Evolutionary conservation across 2,113 vertebrate species (phyloP).

Genomic region (Mus pahari): DNA sequence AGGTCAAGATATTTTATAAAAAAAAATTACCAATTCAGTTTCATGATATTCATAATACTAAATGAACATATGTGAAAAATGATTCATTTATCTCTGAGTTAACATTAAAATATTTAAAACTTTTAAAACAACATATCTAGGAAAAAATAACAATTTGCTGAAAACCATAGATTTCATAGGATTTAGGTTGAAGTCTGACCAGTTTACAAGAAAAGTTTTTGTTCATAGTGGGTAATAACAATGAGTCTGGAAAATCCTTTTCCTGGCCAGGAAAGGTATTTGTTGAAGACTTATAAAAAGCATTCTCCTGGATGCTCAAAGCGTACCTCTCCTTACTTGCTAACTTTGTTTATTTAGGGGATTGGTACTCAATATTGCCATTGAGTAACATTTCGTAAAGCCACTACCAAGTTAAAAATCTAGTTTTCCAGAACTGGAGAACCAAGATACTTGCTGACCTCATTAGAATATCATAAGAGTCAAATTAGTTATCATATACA

Average conservation of each 20-base stretch:
- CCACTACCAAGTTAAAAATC: neutral
- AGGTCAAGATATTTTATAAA: neutral
- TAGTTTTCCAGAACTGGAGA: neutral
- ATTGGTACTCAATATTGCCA: neutral
- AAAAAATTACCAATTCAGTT: neutral
- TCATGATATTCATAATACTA: neutral
- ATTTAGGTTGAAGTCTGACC: neutral
- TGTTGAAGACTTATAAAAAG: no score
- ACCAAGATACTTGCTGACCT: neutral
- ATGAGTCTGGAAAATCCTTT: neutral
- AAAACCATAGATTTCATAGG: neutral
- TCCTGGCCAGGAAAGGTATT: neutral
- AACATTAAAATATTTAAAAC: neutral
- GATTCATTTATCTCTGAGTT: neutral
- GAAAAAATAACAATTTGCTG: neutral
- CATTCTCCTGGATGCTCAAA: neutral
- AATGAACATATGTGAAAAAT: neutral
- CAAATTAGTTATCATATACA: no score
- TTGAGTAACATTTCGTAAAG: no score
- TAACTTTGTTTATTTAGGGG: neutral
- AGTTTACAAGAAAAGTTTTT: neutral
- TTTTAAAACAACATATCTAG: neutral
- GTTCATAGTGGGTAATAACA: neutral
- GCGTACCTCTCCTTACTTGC: neutral
- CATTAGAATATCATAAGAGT: neutral